These are phyloP conservation scores for Fregetta grallaria DNA, from an alignment of 2,113 vertebrate species.

Conservation along the genomic window DNA sequence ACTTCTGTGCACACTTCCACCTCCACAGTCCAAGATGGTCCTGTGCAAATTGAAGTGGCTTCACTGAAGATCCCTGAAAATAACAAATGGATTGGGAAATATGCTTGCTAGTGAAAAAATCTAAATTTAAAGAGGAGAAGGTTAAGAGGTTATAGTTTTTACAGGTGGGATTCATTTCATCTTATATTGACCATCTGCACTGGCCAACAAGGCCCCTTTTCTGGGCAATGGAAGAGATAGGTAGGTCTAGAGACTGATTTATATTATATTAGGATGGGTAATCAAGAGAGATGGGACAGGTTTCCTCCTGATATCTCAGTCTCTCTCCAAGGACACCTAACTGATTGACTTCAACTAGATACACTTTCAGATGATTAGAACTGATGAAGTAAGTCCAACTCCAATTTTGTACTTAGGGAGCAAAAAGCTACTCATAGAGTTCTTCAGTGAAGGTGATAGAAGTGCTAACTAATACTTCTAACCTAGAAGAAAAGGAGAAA, in stretches of 20 bases:
- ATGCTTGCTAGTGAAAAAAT: neutral
- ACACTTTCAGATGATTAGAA: neutral
- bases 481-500: neutral
- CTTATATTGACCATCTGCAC: neutral
- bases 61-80: neutral
- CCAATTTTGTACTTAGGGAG: neutral
- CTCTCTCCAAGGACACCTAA: neutral
- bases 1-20: neutral
- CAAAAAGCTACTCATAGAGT: neutral
- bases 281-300: neutral
- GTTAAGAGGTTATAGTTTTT: neutral
- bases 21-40: neutral
- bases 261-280: neutral
- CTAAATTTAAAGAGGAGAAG: neutral
- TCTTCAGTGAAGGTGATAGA: neutral
- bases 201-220: neutral
- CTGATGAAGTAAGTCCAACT: neutral
- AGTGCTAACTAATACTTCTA: neutral
- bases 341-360: neutral
- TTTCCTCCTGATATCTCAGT: neutral
- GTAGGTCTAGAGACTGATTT: neutral
- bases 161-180: neutral
- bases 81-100: neutral
- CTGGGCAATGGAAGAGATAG: neutral
- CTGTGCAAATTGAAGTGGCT: neutral